phyloP scores from a whole-genome alignment of 2,888 invertebrate genomes.

The Hyppa rectilinea region DNA sequence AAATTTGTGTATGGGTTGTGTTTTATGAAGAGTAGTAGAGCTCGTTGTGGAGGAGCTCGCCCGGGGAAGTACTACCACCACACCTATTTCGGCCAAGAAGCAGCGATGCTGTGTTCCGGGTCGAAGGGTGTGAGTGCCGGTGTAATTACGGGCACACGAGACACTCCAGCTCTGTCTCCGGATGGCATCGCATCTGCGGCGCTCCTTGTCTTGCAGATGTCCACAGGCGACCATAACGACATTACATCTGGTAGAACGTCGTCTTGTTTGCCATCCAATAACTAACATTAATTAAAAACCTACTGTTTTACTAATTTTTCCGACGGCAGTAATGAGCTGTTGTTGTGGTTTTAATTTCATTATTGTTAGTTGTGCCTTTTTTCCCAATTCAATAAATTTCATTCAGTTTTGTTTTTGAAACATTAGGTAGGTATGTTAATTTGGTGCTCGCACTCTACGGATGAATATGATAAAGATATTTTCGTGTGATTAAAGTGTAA shows the following conservation, averaged over 20 bases:
- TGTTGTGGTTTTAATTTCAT: neutral
- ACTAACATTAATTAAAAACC: neutral
- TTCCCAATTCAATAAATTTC: neutral
- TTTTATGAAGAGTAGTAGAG: conserved; percentile 17
- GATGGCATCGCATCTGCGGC: neutral
- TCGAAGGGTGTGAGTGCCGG: conserved; percentile 1
- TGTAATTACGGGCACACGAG: conserved; percentile 13
- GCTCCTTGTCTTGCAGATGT: neutral
- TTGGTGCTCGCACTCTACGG: neutral
- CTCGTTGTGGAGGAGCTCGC: neutral
- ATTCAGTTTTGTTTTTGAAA: neutral
- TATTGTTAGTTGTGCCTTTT: neutral
- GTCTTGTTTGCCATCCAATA: neutral
- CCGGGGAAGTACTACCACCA: conserved; percentile 12
- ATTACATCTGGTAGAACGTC: neutral
- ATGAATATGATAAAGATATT: no score
- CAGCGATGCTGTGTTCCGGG: neutral
- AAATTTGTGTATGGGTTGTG: neutral
- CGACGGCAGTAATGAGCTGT: neutral
- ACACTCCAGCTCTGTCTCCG: conserved; percentile 3
- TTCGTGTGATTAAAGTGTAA: no score
- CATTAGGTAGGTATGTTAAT: neutral
- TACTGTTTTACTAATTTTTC: neutral
- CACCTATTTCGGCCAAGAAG: neutral
- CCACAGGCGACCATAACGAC: no score